Base-by-base conservation (phyloP, 1,140 invertebrate genomes). In the Brachionus rotundiformis region DNA sequence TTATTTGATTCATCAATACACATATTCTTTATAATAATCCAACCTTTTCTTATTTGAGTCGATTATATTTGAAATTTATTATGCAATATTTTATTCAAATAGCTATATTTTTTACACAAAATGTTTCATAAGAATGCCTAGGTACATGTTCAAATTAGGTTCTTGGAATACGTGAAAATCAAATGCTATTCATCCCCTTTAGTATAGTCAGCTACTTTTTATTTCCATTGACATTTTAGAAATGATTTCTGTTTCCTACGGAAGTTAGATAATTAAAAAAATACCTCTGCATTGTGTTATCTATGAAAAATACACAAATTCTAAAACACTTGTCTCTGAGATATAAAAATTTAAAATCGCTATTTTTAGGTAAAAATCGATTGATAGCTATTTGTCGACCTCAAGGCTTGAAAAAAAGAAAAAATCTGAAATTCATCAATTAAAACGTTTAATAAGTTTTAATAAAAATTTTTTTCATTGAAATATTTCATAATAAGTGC, bases 21-120 rank as follows among this genome's bases (percentile, higher is more conserved):
- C n/a, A 54, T 54, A 54, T 54, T 54, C 47, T 25, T 8, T 54
- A 54, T 54, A 54, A 54, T 54, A 54, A 54, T 54, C 23, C 47
- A 54, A 54, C 47, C 47, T 54, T 54, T 54, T 19, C 36, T 54
- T 54, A 19, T 54, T 7, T 54, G 19, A 54, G 8, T 54, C 23
- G 47, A 54, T 54, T 54, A 54, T 16, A 54, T 54, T 54, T 54
- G 47, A 54, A 41, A 23, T 54, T 19, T 19, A 54, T 54, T 54
- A 54, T 54, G 47, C 47, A 54, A 54, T 19, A 54, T 25, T 6
- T 19, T 7, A 19, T 54, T 54, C 19, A 25, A 54, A 54, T 54
- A 54, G 47, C 44, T 49, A 49, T 11, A n/a, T 54, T 23, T 54
- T 54, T 54, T 54, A 54, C 47, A 6, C 19, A 16, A 16, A 54